phyloP scores from a whole-genome alignment of 2,797 vertebrate species.

The Anguilla megastoma region DNA sequence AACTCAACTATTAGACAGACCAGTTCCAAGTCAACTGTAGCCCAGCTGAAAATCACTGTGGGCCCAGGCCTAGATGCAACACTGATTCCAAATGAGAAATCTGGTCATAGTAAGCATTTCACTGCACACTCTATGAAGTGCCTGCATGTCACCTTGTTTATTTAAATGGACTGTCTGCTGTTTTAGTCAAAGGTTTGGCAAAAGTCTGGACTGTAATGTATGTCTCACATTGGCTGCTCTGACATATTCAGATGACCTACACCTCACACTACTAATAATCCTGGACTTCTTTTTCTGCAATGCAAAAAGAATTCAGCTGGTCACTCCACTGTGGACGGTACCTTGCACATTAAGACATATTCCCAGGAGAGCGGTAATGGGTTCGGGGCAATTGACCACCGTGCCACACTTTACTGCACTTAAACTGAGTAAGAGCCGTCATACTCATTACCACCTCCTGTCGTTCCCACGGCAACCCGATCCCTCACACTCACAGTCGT shows the following conservation, averaged over 20 bases:
- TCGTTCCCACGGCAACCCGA: slow-evolving; percentile 72
- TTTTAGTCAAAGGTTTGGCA: not conserved
- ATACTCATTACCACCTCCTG: slow-evolving; percentile 77
- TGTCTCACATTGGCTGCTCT: not conserved
- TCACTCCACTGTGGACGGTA: slow-evolving; percentile 74
- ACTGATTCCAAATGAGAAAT: slow-evolving; percentile 62
- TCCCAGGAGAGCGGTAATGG: slow-evolving; percentile 77
- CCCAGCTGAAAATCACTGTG: slow-evolving; percentile 64
- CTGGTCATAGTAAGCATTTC: slow-evolving; percentile 67
- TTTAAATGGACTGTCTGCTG: not conserved
- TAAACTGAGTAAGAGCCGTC: slow-evolving; percentile 78
- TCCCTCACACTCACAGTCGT: slow-evolving; percentile 69
- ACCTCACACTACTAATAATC: slow-evolving; percentile 58
- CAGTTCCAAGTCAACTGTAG: slow-evolving; percentile 72
- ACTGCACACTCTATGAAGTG: not conserved
- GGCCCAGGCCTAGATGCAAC: not conserved
- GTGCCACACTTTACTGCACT: slow-evolving; percentile 78
- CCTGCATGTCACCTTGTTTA: not conserved
- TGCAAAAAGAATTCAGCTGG: slow-evolving; percentile 72
- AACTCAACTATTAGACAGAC: slow-evolving; percentile 56
- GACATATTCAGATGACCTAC: slow-evolving; percentile 40
- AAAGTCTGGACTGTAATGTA: not conserved
- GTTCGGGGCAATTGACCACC: slow-evolving; percentile 80
- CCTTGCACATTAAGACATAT: slow-evolving; percentile 77
- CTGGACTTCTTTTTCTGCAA: slow-evolving; percentile 66